A percentile compares a stretch with the other conserved stretches of the same genome.
These are phyloP conservation scores for Nephrotoma flavescens DNA, from an alignment of 2,888 invertebrate genomes.

Conservation along the genomic window DNA sequence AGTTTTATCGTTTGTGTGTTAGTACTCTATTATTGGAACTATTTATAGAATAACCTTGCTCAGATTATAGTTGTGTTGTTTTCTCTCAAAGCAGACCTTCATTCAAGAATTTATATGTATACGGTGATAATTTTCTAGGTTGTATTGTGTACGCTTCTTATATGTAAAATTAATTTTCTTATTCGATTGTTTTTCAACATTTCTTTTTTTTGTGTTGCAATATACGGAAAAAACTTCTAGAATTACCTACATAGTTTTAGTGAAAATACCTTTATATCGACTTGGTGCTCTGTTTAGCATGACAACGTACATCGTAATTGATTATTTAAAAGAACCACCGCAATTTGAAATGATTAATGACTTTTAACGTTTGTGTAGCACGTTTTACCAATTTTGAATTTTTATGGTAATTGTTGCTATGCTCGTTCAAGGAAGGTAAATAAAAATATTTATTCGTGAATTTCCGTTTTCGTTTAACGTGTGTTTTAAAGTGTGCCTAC, in stretches of 20 bases:
- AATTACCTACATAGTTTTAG: background rate
- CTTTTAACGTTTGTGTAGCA: background rate
- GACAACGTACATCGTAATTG: background rate
- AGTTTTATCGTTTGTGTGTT: background rate
- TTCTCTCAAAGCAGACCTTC: background rate
- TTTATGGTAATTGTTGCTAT: background rate
- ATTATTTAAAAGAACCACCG: background rate
- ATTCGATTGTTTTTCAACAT: background rate
- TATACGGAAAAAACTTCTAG: background rate
- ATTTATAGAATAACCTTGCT: background rate
- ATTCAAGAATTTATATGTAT: background rate
- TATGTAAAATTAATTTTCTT: background rate
- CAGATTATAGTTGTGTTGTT: background rate
- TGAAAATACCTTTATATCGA: background rate
- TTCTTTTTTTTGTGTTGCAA: background rate
- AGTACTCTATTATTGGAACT: background rate
- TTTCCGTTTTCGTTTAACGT: background rate
- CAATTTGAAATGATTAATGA: background rate
- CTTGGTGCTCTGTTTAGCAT: background rate
- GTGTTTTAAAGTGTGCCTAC: no score
- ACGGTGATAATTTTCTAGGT: background rate
- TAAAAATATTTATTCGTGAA: background rate
- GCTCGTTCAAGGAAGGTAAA: background rate
- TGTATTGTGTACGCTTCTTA: background rate
- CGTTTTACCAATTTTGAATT: background rate